Evolutionary conservation across 2,797 vertebrate species (phyloP).

Genomic region (Australoheros facetus): DNA sequence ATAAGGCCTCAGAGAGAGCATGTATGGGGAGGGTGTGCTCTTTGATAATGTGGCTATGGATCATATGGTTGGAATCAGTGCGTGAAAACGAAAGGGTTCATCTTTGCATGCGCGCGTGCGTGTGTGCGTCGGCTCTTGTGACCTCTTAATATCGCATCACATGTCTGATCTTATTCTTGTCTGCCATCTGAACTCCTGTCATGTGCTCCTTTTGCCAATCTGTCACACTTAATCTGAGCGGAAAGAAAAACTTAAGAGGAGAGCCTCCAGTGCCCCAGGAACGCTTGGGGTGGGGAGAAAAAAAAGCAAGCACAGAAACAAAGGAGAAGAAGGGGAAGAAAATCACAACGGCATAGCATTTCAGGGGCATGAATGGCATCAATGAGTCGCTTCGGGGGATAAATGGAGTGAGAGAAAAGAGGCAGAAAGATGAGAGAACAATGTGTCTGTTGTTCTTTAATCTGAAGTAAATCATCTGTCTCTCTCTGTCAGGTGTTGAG

Average conservation of each 20-base stretch:
- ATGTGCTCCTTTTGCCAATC: constrained; percentile 83
- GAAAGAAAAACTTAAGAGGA: constrained; percentile 75
- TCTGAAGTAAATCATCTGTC: constrained; percentile 76
- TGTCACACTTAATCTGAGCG: constrained; percentile 82
- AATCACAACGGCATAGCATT: constrained; percentile 73
- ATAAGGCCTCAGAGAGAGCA: constrained; percentile 55
- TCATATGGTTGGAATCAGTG: constrained; percentile 76
- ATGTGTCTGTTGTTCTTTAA: constrained; percentile 76
- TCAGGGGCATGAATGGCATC: constrained; percentile 77
- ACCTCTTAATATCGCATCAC: constrained; percentile 84
- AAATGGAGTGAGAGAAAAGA: constrained; percentile 64
- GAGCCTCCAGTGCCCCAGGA: constrained; percentile 67
- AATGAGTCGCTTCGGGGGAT: constrained; percentile 74
- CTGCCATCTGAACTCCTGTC: constrained; percentile 81
- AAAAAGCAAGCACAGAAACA: constrained; percentile 58
- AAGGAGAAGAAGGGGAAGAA: constrained; percentile 64
- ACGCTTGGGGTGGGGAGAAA: constrained; percentile 56
- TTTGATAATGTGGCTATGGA: constrained; percentile 53
- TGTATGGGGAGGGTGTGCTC: constrained; percentile 32
- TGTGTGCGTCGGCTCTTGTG: constrained; percentile 72
- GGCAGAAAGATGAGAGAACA: constrained; percentile 77
- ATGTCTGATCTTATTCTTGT: constrained; percentile 84
- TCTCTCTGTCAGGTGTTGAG: constrained; percentile 73
- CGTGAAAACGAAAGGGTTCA: constrained; percentile 45
- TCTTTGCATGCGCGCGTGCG: constrained; percentile 17